These are phyloP conservation scores for Brachionus angularis DNA, from an alignment of 1,140 invertebrate genomes.

Conservation along the genomic window DNA sequence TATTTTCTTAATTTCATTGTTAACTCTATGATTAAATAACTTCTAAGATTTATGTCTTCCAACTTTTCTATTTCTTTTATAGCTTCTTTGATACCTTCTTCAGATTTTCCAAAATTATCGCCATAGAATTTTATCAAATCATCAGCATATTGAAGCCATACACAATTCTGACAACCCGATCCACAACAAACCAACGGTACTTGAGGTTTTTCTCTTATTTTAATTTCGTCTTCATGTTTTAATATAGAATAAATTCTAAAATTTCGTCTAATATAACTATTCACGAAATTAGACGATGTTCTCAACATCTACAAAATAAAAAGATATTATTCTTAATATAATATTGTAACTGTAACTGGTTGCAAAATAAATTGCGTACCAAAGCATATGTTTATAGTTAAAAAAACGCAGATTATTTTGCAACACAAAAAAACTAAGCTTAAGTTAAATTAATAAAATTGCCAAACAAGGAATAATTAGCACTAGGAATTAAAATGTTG, in stretches of 20 bases:
- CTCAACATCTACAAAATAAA: no score
- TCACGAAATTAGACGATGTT: no score
- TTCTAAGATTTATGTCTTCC: slow-evolving; percentile 27
- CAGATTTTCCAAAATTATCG: background rate
- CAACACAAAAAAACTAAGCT: no score
- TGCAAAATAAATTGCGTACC: no score
- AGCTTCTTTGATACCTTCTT: background rate
- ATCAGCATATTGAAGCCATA: slow-evolving; percentile 34
- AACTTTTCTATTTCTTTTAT: slow-evolving; percentile 23
- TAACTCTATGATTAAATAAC: slow-evolving; percentile 27
- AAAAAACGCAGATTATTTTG: no score
- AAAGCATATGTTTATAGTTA: no score
- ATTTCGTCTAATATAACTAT: no score
- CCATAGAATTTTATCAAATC: slow-evolving; percentile 28
- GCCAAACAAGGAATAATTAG: no score
- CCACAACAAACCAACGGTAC: slow-evolving; percentile 29
- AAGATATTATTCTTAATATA: no score
- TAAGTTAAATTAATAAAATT: no score
- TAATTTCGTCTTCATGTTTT: background rate
- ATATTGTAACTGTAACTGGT: no score
- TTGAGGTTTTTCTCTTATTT: background rate
- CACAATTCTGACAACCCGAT: slow-evolving; percentile 18
- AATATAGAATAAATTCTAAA: no score
- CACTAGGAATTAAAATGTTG: background rate
- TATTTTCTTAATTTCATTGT: slow-evolving; percentile 37